Evolutionary conservation across 2,888 invertebrate species (phyloP).

Genomic region (Orthosia gracilis): DNA sequence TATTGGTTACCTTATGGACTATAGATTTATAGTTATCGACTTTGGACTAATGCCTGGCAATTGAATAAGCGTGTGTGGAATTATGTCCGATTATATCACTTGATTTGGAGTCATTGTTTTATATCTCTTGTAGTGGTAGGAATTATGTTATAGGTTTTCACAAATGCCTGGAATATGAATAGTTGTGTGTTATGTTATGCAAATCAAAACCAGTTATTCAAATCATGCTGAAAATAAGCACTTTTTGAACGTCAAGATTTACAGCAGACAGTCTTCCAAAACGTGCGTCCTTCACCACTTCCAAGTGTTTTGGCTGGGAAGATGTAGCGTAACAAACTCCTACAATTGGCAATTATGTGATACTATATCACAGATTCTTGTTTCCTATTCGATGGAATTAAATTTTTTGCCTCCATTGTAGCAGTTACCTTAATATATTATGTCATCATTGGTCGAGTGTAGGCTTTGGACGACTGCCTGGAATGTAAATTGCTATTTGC

Average conservation of each 20-base stretch:
- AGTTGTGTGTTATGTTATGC: too few relatives aligned
- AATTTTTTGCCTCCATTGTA: slow-evolving; percentile 61
- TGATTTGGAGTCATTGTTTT: neutral
- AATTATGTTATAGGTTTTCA: neutral
- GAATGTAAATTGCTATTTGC: slow-evolving; percentile 9
- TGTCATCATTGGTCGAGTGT: too few relatives aligned
- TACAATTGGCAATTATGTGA: too few relatives aligned
- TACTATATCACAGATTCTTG: too few relatives aligned
- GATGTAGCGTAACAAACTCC: too few relatives aligned
- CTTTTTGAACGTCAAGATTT: too few relatives aligned
- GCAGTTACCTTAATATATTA: neutral
- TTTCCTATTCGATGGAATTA: slow-evolving; percentile 36
- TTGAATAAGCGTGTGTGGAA: neutral
- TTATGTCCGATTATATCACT: slow-evolving; percentile 1
- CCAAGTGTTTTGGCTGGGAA: too few relatives aligned
- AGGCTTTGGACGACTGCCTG: neutral
- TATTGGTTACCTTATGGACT: slow-evolving; percentile 3
- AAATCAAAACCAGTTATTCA: too few relatives aligned
- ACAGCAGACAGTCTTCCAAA: too few relatives aligned
- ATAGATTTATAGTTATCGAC: neutral
- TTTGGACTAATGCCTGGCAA: neutral
- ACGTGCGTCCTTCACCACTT: too few relatives aligned
- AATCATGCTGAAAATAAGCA: too few relatives aligned
- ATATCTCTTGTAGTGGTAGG: neutral
- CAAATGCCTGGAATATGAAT: neutral